Base-by-base conservation (phyloP, 2,797 vertebrate genomes). In the Valencia hispanica region DNA sequence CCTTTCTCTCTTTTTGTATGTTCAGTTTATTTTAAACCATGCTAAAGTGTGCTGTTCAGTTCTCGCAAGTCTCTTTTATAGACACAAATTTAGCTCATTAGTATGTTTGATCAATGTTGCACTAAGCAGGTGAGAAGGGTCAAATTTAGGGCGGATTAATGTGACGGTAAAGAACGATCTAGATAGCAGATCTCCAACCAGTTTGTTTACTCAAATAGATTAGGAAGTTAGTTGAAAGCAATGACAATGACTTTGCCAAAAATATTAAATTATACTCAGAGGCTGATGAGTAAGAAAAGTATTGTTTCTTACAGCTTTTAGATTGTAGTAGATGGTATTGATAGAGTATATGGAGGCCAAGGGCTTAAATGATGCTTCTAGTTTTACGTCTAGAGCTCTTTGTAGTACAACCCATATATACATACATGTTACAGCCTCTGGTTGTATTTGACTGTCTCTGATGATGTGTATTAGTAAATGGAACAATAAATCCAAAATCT, bases 401-500 rank as follows among this genome's bases (percentile, higher is more conserved):
- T 83, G 68, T n/a, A 55, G 30, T 77, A 61, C 25, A 75, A 7
- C 6, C 18, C 25, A 18, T 32, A 61, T 32, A 61, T 61, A 51
- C 20, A 51, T 25, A 76, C 73, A 68, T 32, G 15, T 32, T 57
- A 70, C 69, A 59, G 2, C 48, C 57, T 30, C 59, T 50, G 57
- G 57, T 72, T 82, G 51, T 53, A 68, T 66, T 78, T 70, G 47
- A 45, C 10, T 41, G 70, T 61, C 69, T 65, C 59, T 74, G 12
- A 73, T 3, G 5, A 79, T 45, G 59, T 74, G 72, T 34, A 79
- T 68, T 39, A n/a, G 30, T 34, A 17, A 32, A 61, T 18, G 17
- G 57, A 61, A 61, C 30, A 61, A 57, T 50, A 79, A 63, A 82
- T 30, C 69, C 71, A 48, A 78, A 51, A 82, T 74, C 48, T 70